Base-by-base conservation (phyloP, 2,113 vertebrate genomes). In the Ancistrus triradiatus region DNA sequence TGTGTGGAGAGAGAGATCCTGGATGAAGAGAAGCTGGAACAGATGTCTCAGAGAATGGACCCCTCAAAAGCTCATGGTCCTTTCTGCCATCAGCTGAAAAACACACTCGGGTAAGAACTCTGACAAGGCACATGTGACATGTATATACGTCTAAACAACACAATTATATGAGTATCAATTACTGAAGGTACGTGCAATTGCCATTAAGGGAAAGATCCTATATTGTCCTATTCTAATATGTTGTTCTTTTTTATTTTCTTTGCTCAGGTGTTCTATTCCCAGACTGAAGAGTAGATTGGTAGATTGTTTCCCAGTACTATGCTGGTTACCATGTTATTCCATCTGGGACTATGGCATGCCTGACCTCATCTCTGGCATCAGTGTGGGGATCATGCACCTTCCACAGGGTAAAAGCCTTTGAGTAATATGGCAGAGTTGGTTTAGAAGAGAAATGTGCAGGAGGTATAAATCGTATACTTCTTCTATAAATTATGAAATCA, bases 361-460 rank as follows among this genome's bases (percentile, higher is more conserved):
- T 1, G 96, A 98, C 78, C 78, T 97, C 0, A 24, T 89, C 22
- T 91, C 95, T 0, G 96, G 96, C 49, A 87, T 98, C 72, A 98
- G 95, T n/a, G 95, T 97, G 70, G 96, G 93, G 40, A 95, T 98
- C 74, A 95, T 98, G 91, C 94, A 98, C 72, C 86, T 98, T 31
- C 96, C 96, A 61, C 96, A 98, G 80, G 93, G 96, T 98, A 80
- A 86, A 83, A 42, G 11, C 10, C n/a, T 21, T 38, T 35, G 37
- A 38, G 7, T 5, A 6, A 28, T 50, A 17, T 3, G 7, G n/a
- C 53, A 8, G 2, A 8, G 2, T 37, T 37, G 2, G 35, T 11
- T 37, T n/a, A n/a, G n/a, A n/a, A n/a, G n/a, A n/a, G n/a, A n/a
- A n/a, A n/a, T n/a, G n/a, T n/a, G n/a, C n/a, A n/a, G n/a, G n/a